Percentiles rank a stretch among this genome's conserved stretches.
phyloP scores from a whole-genome alignment of 2,113 vertebrate genomes.

The Deroptyus accipitrinus region DNA sequence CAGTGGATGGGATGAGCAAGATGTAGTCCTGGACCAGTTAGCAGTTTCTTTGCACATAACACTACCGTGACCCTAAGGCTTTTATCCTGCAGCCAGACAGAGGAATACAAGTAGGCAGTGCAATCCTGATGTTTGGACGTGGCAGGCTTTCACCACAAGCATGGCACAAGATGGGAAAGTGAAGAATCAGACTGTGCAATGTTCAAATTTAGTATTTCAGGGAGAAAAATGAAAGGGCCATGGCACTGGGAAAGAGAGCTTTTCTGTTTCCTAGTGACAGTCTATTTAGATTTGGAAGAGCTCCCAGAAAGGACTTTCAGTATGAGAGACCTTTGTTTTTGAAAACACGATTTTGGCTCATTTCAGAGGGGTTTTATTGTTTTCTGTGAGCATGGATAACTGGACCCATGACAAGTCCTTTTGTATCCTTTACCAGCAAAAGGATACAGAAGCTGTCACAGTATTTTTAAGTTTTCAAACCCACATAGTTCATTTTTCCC shows the following conservation, averaged over 20 bases:
- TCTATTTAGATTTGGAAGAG: constrained; percentile 54
- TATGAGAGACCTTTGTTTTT: constrained; percentile 42
- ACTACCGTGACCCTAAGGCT: not conserved
- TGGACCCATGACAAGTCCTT: not conserved
- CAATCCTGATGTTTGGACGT: not conserved
- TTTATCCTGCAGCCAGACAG: not conserved
- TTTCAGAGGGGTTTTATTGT: constrained; percentile 22
- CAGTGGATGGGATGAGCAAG: not conserved
- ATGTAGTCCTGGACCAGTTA: not conserved
- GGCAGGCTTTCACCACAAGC: constrained; percentile 12
- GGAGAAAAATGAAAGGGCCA: constrained; percentile 22
- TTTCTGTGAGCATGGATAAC: constrained; percentile 21
- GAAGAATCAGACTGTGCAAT: not conserved
- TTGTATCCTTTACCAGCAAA: constrained; percentile 6
- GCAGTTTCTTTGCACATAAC: not conserved
- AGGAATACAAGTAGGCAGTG: not conserved
- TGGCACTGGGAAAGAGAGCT: constrained; percentile 9
- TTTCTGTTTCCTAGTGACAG: constrained; percentile 46
- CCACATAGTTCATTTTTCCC: not conserved
- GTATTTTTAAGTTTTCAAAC: not conserved
- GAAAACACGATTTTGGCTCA: constrained; percentile 48
- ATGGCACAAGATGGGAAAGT: not conserved
- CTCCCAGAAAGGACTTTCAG: constrained; percentile 53
- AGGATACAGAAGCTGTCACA: not conserved
- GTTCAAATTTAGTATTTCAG: constrained; percentile 27